Base-by-base conservation (phyloP, 2,888 invertebrate species). In the Smittia aterrima region DNA sequence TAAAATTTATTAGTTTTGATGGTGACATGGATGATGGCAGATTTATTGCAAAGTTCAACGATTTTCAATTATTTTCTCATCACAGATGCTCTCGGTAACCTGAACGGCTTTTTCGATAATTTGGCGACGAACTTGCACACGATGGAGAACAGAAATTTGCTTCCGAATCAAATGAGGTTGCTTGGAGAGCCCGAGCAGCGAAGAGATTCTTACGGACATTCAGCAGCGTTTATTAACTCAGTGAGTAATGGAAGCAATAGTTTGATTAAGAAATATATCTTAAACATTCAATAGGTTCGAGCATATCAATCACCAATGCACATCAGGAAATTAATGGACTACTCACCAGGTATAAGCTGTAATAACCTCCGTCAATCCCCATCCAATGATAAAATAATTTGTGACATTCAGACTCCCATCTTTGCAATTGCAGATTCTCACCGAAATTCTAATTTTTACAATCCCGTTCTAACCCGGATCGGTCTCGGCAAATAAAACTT, bases 21-120 rank as follows among this genome's bases (percentile, higher is more conserved):
- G n/a, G 3, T n/a, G 47, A 16, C 47, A 16, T 47, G n/a, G n/a
- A n/a, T n/a, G n/a, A n/a, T 47, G 47, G n/a, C 16, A 47, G 16
- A 16, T 47, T 47, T 47, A n/a, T 47, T 2, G 2, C 16, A 47
- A 47, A 47, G 47, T n/a, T 32, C 32, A 32, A 3, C 32, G 4
- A 9, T 6, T 32, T 11, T 47, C 11, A 47, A n/a, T 47, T 11
- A 11, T 47, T 58, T 58, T 58, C 58, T 2, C 18, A 18, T 64
- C 2, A 27, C 20, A 74, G 74, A 66, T 25, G 74, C 74, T 0
- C 53, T 74, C 7, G 54, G 40, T 2, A 74, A 74, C 41, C 27
- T 74, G 27, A 66, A 74, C 24, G 74, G 74, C 40, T 74, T 74
- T 38, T 74, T 74, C 32, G 74, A 66, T 20, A 74, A 66, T 11